A percentile compares a stretch with the other conserved stretches of the same genome.
phyloP scores from a whole-genome alignment of 1,140 invertebrate species.

The Linepithema humile region DNA sequence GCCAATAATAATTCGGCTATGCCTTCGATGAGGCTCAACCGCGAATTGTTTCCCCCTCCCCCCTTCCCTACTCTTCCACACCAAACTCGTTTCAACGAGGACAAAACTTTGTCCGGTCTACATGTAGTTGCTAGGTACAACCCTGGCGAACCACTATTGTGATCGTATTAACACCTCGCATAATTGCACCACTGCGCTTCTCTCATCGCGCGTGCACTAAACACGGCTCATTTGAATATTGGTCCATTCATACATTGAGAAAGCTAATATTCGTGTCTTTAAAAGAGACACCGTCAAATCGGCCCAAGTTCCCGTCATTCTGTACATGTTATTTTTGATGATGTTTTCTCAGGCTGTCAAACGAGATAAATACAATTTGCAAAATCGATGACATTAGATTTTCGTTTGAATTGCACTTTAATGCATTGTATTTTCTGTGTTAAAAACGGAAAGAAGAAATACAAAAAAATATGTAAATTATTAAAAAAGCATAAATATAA shows the following conservation, averaged over 20 bases:
- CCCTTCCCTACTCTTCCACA: neutral
- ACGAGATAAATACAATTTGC: no score
- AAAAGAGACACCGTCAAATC: slow-evolving; percentile 50
- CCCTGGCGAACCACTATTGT: slow-evolving; percentile 79
- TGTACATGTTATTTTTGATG: neutral
- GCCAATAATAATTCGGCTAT: slow-evolving; percentile 73
- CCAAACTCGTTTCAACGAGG: slow-evolving; percentile 61
- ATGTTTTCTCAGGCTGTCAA: slow-evolving; percentile 80
- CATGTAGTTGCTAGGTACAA: slow-evolving; percentile 67
- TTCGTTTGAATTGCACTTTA: neutral
- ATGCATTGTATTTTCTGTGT: neutral
- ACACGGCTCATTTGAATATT: slow-evolving; percentile 83
- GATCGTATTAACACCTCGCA: slow-evolving; percentile 83
- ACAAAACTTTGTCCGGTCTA: slow-evolving; percentile 75
- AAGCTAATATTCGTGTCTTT: slow-evolving; percentile 77
- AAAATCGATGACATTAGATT: neutral
- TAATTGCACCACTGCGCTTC: slow-evolving; percentile 78
- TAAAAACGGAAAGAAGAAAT: neutral
- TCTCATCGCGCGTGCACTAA: slow-evolving; percentile 76
- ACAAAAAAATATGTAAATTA: neutral
- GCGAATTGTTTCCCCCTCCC: neutral
- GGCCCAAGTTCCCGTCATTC: slow-evolving; percentile 48
- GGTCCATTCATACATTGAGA: slow-evolving; percentile 79
- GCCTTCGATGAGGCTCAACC: slow-evolving; percentile 7
- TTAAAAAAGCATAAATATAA: neutral